phyloP scores from a whole-genome alignment of 1,140 invertebrate genomes.

The Halictus rubicundus region DNA sequence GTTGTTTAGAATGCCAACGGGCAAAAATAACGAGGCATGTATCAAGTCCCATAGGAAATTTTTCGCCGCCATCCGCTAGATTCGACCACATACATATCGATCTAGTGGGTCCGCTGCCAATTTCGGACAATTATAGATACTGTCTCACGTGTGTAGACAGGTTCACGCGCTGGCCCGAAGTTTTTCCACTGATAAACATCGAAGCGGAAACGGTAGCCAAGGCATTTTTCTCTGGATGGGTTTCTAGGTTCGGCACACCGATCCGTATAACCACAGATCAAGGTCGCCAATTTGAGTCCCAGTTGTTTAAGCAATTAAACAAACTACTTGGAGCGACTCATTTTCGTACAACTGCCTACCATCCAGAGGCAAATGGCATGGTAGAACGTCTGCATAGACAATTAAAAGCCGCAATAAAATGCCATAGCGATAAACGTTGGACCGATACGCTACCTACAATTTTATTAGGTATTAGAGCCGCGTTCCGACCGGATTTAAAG shows the following conservation, averaged over 20 bases:
- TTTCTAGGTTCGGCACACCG: background rate
- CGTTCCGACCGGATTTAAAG: too few species aligned
- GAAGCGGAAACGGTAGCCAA: background rate
- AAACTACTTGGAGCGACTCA: background rate
- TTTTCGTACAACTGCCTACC: background rate
- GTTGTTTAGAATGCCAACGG: conserved; percentile 8
- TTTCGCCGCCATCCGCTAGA: background rate
- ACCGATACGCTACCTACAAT: background rate
- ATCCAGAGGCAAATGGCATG: background rate
- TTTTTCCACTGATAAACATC: background rate
- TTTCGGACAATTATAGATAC: background rate
- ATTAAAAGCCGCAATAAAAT: background rate
- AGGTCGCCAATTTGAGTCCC: conserved; percentile 10
- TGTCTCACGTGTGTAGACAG: background rate
- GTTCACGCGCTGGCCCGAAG: conserved; percentile 5
- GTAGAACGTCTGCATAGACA: background rate
- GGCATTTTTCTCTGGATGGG: background rate
- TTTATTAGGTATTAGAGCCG: background rate
- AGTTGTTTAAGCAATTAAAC: background rate
- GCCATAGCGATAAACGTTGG: background rate
- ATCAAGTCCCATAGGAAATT: background rate
- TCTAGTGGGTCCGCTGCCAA: background rate
- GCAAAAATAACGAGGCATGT: background rate
- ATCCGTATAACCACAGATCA: conserved; percentile 12
- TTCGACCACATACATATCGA: conserved; percentile 18